Evolutionary conservation across 2,113 vertebrate species (phyloP).

Genomic region (Catagonus wagneri): DNA sequence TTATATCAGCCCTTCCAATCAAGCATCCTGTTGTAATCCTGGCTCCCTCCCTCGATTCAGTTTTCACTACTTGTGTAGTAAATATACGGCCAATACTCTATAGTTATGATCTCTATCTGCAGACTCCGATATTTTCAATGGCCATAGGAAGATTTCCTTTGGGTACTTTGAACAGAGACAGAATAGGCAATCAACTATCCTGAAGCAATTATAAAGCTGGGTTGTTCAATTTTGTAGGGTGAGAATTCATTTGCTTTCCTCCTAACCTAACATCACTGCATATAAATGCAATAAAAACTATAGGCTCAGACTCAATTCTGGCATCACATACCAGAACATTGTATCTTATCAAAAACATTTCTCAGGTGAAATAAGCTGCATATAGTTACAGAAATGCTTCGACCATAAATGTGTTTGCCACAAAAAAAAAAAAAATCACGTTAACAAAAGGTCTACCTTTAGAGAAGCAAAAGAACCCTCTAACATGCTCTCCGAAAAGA

Average conservation of each 20-base stretch:
- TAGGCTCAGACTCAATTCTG: conserved; percentile 63
- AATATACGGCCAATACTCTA: conserved; percentile 78
- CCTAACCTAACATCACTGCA: conserved; percentile 72
- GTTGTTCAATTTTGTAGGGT: conserved; percentile 80
- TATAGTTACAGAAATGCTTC: conserved; percentile 61
- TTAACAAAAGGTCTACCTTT: conserved; percentile 61
- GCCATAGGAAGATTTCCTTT: conserved; percentile 82
- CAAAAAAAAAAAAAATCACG: conserved; percentile 53
- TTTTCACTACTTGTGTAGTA: conserved; percentile 79
- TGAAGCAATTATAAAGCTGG: conserved; percentile 81
- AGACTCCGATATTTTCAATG: conserved; percentile 78
- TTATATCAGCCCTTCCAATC: conserved; percentile 77
- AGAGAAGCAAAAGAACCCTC: conserved; percentile 49
- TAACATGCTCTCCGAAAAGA: conserved; percentile 48
- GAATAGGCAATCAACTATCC: conserved; percentile 79
- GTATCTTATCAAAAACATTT: conserved; percentile 77
- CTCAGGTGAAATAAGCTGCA: conserved; percentile 74
- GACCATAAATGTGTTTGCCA: conserved; percentile 63
- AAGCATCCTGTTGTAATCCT: conserved; percentile 77
- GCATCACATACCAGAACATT: conserved; percentile 65
- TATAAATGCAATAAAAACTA: conserved; percentile 77
- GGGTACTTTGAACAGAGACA: conserved; percentile 83
- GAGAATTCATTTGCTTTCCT: conserved; percentile 80
- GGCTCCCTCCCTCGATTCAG: conserved; percentile 75
- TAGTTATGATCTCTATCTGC: conserved; percentile 82